These are phyloP conservation scores for Drosophila nikananu DNA, from an alignment of 1,140 invertebrate genomes.

Conservation along the genomic window DNA sequence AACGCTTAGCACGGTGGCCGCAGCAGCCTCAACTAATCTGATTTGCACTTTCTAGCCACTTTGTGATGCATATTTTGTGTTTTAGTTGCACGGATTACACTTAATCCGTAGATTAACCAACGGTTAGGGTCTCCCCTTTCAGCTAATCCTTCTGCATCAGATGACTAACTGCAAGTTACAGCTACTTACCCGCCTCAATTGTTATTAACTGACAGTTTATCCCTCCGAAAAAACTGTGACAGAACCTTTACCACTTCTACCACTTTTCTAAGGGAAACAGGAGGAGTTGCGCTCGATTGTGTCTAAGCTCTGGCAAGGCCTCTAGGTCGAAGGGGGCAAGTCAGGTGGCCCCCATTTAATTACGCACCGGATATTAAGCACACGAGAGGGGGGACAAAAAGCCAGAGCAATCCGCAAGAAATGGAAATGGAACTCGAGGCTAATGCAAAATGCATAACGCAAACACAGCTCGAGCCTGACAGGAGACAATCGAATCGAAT, in stretches of 20 bases:
- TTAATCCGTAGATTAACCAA: background rate
- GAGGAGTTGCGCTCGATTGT: background rate
- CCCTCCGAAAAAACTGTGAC: background rate
- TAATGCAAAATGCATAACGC: conserved; percentile 60
- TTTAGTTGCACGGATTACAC: background rate
- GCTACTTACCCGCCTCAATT: background rate
- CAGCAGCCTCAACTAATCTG: conserved; percentile 1
- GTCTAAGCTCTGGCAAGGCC: background rate
- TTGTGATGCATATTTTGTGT: no score
- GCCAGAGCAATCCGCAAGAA: background rate
- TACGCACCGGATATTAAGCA: conserved; percentile 48
- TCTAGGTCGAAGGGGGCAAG: background rate
- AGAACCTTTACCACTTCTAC: no score
- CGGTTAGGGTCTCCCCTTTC: background rate
- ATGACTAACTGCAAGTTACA: background rate
- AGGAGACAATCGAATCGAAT: conserved; percentile 5
- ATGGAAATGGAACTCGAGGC: conserved; percentile 28
- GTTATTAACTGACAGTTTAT: background rate
- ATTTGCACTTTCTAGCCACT: background rate
- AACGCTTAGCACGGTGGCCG: background rate
- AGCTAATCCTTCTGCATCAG: background rate
- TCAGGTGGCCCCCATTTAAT: conserved; percentile 30
- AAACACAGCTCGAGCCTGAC: conserved; percentile 13
- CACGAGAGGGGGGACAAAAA: conserved; percentile 1
- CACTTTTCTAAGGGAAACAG: background rate